Evolutionary conservation across 2,113 vertebrate genomes (phyloP), one percentile per base, ranked within the genome.

Genomic region (Fregata magnificens): DNA sequence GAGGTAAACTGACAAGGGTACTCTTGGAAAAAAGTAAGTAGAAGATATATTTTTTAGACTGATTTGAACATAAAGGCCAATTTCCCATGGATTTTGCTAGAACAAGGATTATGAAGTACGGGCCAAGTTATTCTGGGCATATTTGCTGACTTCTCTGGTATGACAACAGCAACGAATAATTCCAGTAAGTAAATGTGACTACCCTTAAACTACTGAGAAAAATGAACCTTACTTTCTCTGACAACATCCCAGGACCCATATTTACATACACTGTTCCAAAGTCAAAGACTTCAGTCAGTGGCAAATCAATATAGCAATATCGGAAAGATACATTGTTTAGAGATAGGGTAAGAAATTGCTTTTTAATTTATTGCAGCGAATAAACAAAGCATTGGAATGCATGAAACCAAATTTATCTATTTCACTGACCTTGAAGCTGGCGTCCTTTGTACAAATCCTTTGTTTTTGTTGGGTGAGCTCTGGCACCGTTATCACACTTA

Each of bases 401-500:
- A 47, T 52, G 25, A 79, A 49, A 15, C 10, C 19, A 74, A 76
- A 49, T 70, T n/a, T 61, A 65, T 44, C n/a, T 17, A 0, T 82
- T 83, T 88, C 29, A 97, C 98, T 96, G 90, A 99, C 99, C 99
- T 98, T 99, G 99, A 72, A 99, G 99, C 95, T 99, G 99, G 82
- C 99, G 98, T 96, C 98, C 99, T 97, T 98, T 98, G 97, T 98
- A 99, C 87, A 99, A 97, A 91, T 99, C 99, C 97, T 99, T 99
- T 6, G 99, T 98, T 97, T 99, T 99, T 40, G 98, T 93, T 29
- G 99, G 99, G 91, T 99, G 99, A 32, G 99, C 99, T 97, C 99
- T 98, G 91, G 99, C 99, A 4, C 99, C 98, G 24, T 98, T 98
- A 59, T 99, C 99, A 88, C 99, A 99, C 88, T 99, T 99, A 10